Evolutionary conservation across 2,888 invertebrate genomes (phyloP).

Genomic region (Lymantria monacha): DNA sequence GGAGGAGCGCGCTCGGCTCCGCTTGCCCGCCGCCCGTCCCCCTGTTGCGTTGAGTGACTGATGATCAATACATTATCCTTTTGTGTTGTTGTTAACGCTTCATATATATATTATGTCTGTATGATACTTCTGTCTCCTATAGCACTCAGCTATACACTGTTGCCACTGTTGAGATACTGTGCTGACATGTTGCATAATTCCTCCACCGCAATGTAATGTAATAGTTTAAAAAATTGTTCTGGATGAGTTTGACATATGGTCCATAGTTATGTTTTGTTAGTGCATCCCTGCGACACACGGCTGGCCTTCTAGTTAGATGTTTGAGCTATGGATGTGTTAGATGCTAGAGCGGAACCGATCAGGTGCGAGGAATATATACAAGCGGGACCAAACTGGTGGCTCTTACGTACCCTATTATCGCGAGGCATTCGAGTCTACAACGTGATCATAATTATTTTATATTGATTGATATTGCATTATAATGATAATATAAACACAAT

Average conservation of each 20-base stretch:
- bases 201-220: slow-evolving; percentile 43
- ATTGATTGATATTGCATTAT: no score
- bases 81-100: slow-evolving; percentile 6
- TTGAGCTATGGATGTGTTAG: slow-evolving; percentile 65
- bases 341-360: slow-evolving; percentile 40
- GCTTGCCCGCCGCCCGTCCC: neutral
- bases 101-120: slow-evolving; percentile 8
- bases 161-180: slow-evolving; percentile 13
- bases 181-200: slow-evolving; percentile 45
- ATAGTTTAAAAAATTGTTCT: slow-evolving; percentile 69
- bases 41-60: neutral
- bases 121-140: slow-evolving; percentile 8
- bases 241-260: slow-evolving; percentile 62
- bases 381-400: slow-evolving; percentile 45
- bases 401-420: slow-evolving; percentile 18
- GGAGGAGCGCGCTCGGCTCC: neutral
- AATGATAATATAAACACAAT: no score
- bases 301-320: slow-evolving; percentile 58
- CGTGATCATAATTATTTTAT: no score
- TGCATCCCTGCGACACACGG: slow-evolving; percentile 66
- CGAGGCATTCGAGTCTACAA: no score
- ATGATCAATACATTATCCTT: slow-evolving; percentile 2
- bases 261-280: slow-evolving; percentile 62
- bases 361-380: slow-evolving; percentile 59
- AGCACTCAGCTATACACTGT: neutral